Percentiles rank a stretch among this genome's conserved stretches.
Evolutionary conservation across 1,140 invertebrate genomes (phyloP).

Genomic region (Portunus trituberculatus): DNA sequence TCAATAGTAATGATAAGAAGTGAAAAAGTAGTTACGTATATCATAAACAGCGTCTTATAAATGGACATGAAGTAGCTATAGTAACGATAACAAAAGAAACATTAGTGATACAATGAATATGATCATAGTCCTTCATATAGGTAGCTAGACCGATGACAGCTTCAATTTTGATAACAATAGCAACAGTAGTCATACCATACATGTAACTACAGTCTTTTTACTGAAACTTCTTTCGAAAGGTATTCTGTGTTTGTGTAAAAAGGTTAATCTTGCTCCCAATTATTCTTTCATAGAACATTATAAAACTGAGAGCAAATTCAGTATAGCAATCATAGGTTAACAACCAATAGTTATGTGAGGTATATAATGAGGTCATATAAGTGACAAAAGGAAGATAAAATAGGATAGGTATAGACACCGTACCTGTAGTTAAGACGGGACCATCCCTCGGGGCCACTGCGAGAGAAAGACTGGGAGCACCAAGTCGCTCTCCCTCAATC

Average conservation of each 20-base stretch:
- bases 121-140: too few species aligned
- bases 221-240: too few species aligned
- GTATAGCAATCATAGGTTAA: too few species aligned
- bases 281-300: too few species aligned
- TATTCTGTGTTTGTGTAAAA: too few species aligned
- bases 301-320: too few species aligned
- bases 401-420: not conserved
- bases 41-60: not conserved
- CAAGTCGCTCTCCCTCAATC: not conserved
- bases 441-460: not conserved
- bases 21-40: not conserved
- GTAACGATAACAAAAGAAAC: constrained; percentile 30
- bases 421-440: not conserved
- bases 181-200: not conserved
- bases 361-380: not conserved
- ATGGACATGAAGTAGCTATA: not conserved
- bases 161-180: not conserved
- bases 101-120: constrained; percentile 26
- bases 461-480: not conserved
- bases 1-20: not conserved
- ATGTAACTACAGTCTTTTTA: too few species aligned
- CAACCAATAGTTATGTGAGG: too few species aligned
- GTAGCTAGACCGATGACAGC: not conserved
- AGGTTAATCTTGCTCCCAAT: too few species aligned
- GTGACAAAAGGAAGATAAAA: not conserved